phyloP scores from a whole-genome alignment of 2,113 vertebrate species.

The Phocoena sinus region DNA sequence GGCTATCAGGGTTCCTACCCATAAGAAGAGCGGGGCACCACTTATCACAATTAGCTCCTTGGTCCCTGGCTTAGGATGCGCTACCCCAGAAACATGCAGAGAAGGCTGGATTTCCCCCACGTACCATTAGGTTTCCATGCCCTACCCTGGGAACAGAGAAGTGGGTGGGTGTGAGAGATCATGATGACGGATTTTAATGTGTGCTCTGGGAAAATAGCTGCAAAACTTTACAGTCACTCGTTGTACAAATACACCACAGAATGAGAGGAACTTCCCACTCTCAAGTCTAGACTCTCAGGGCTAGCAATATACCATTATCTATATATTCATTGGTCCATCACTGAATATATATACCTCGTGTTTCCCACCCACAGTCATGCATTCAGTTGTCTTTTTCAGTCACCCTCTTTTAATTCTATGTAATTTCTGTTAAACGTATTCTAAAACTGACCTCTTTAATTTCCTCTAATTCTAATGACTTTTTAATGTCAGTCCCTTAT shows the following conservation, averaged over 20 bases:
- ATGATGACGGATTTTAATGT: neutral
- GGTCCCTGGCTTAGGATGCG: neutral
- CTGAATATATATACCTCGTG: neutral
- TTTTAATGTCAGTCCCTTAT: neutral
- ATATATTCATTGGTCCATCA: neutral
- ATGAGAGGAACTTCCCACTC: neutral
- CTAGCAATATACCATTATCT: neutral
- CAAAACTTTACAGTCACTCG: neutral
- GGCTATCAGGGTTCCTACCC: neutral
- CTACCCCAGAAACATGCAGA: neutral
- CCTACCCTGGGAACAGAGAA: neutral
- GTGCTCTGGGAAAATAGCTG: neutral
- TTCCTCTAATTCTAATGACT: neutral
- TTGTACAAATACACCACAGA: neutral
- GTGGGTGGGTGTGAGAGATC: neutral
- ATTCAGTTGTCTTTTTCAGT: neutral
- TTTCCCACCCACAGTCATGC: neutral
- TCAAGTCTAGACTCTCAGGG: neutral
- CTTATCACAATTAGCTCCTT: neutral
- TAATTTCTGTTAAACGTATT: constrained; percentile 11
- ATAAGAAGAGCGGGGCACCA: neutral
- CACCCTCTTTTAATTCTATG: neutral
- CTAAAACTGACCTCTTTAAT: neutral
- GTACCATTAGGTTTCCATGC: neutral
- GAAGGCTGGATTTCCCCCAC: neutral